Evolutionary conservation across 2,113 vertebrate genomes (phyloP).

Genomic region (Hemiprocne comata): DNA sequence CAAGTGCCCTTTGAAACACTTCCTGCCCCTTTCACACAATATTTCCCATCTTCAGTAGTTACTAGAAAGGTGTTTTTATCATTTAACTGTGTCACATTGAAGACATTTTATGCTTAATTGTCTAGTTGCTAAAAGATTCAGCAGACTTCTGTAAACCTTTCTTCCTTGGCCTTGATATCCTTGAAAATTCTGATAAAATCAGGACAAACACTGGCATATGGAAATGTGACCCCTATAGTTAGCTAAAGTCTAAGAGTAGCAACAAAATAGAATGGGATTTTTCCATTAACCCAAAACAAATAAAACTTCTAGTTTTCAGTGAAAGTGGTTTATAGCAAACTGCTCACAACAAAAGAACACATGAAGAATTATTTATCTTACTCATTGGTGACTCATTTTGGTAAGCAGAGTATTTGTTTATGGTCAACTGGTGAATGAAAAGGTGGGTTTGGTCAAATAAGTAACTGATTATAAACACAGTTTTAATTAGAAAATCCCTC

Average conservation of each 20-base stretch:
- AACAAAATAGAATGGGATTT: not conserved
- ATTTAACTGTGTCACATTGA: conserved; percentile 7
- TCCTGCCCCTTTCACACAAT: conserved; percentile 46
- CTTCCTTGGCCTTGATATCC: not conserved
- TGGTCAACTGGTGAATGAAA: not conserved
- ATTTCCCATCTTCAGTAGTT: conserved; percentile 31
- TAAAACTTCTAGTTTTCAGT: not conserved
- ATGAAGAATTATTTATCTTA: not conserved
- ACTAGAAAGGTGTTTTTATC: conserved; percentile 30
- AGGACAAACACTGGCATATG: not conserved
- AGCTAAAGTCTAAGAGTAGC: not conserved
- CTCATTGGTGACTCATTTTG: not conserved
- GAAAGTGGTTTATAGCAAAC: not conserved
- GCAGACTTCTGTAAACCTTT: not conserved
- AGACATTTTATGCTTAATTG: not conserved
- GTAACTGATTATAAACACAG: not conserved
- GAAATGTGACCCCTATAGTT: not conserved
- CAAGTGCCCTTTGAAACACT: conserved; percentile 53
- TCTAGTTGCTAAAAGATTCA: not conserved
- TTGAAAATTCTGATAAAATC: not conserved
- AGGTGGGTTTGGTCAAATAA: not conserved
- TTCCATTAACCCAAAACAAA: not conserved
- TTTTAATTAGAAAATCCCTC: not conserved
- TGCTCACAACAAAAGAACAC: not conserved
- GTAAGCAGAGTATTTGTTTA: not conserved